A percentile compares a stretch with the other conserved stretches of the same genome.
Evolutionary conservation across 2,113 vertebrate genomes (phyloP).

Genomic region (Cyanoderma ruficeps): DNA sequence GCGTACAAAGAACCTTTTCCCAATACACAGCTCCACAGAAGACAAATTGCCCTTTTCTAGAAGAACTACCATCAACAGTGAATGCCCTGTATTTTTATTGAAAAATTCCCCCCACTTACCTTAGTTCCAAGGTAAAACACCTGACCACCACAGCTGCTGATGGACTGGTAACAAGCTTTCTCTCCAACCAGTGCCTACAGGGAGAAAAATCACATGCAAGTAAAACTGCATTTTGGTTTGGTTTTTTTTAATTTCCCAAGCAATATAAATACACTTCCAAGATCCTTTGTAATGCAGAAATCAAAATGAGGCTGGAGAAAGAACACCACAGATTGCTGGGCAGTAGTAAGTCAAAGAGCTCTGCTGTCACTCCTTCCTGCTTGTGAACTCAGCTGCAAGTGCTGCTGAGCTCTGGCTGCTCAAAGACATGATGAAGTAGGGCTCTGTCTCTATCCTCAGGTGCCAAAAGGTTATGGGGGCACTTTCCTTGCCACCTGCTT

Average conservation of each 20-base stretch:
- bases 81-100: neutral
- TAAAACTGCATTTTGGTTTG: neutral
- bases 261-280: neutral
- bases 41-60: neutral
- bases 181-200: conserved; percentile 94
- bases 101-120: conserved; percentile 69
- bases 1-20: neutral
- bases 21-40: neutral
- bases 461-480: neutral
- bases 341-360: neutral
- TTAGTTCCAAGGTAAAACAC: conserved; percentile 96
- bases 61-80: neutral
- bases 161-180: conserved; percentile 96
- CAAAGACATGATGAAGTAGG: neutral
- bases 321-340: neutral
- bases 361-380: neutral
- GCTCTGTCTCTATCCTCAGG: neutral
- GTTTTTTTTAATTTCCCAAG: neutral
- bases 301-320: neutral
- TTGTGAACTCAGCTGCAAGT: neutral
- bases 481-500: neutral
- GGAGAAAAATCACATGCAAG: neutral
- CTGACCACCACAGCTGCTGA: conserved; percentile 91
- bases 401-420: neutral
- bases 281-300: neutral